Conservation (phyloP, 2,888 invertebrate species). For the Papilio demoleus region DNA sequence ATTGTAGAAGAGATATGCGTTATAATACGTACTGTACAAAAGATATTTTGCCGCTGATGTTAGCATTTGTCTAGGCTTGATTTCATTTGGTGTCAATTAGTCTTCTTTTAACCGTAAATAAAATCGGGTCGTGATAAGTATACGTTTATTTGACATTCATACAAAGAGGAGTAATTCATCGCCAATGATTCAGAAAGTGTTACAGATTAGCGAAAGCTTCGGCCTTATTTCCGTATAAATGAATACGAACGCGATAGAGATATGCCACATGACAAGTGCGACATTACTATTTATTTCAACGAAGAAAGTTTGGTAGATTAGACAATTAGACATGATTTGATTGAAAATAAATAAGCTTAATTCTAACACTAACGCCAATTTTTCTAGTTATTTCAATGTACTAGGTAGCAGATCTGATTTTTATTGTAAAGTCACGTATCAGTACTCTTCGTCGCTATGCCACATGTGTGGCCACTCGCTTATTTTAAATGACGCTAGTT, state of each 20-base stretch:
- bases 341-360: too few relatives aligned
- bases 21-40: neutral
- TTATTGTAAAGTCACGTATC: neutral
- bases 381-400: too few relatives aligned
- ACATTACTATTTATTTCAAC: neutral
- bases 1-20: neutral
- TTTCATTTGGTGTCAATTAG: conserved; percentile 9
- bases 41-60: neutral
- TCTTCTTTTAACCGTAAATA: neutral
- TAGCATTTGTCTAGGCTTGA: neutral
- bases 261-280: neutral
- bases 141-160: neutral
- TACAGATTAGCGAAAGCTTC: conserved; percentile 8
- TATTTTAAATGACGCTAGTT: neutral
- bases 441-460: neutral
- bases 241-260: neutral
- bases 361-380: too few relatives aligned
- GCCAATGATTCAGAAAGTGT: conserved; percentile 1
- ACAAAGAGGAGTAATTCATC: neutral
- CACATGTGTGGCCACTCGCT: neutral
- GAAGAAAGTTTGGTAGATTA: neutral
- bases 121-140: conserved; percentile 2
- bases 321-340: neutral
- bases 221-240: conserved; percentile 12
- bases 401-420: too few relatives aligned